Evolutionary conservation across 2,797 vertebrate genomes (phyloP), one percentile per base, ranked within the genome.

Genomic region (Microctenopoma steveboyesi): DNA sequence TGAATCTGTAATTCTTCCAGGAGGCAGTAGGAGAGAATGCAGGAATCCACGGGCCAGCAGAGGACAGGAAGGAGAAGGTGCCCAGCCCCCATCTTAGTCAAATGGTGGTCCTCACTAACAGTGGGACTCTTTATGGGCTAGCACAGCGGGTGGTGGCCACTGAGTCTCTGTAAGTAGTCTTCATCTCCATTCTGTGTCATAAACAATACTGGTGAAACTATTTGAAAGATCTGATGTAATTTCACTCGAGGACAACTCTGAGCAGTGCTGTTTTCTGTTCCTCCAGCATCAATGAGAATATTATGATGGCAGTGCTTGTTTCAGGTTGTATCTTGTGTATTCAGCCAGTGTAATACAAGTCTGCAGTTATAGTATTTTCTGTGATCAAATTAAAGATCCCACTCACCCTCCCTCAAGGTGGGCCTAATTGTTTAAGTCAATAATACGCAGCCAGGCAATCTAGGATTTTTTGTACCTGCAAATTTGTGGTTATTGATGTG

Each of bases 11-110:
- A 74, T 42, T 77, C 22, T 69, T 85, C 15, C 72, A 99, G 97
- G 97, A 98, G 79, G 91, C 95, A 5, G 91, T 87, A 10, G 79
- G 89, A 46, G 98, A 99, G 91, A 90, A 85, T 0, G 13, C 91
- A 1, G 93, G 93, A 28, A 90, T 94, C 16, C 95, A 97, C 2
- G 89, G 92, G 25, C 88, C 95, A 37, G 81, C 91, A n/a, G 98
- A 99, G 89, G 98, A 99, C 84, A 93, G 95, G 66, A 99, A 98
- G 86, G 97, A 99, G 91, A 99, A 98, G 81, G 95, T 99, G 18
- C 98, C 98, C 39, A 97, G 96, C 75, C 97, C 97, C 39, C 96
- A 99, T 74, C 96, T 99, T 70, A 99, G 97, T 87, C 97, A 97
- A 51, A 83, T 98, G 0, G 98, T 99, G 69, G 90, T 96, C 84